Conservation (phyloP, 2,113 vertebrate species). For the Aphyosemion australe region DNA sequence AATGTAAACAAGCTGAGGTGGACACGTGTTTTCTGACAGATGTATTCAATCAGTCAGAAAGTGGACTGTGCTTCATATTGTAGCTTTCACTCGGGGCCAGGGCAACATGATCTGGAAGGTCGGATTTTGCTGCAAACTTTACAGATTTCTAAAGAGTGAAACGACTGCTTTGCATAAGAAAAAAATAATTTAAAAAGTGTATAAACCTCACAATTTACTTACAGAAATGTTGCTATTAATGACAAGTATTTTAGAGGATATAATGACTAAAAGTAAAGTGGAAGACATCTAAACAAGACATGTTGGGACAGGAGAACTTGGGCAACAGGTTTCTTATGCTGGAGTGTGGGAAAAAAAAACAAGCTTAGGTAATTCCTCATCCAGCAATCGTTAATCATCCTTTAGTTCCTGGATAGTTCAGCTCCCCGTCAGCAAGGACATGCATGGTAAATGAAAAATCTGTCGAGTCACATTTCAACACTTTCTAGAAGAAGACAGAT, state of each 20-base stretch:
- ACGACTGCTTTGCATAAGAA: too few species aligned
- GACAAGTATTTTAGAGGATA: constrained; percentile 13
- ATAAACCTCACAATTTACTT: neutral
- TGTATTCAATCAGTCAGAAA: neutral
- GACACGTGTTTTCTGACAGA: constrained; percentile 5
- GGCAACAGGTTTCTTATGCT: constrained; percentile 60
- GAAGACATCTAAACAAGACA: constrained; percentile 33
- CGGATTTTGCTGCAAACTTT: neutral
- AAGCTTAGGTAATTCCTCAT: constrained; percentile 32
- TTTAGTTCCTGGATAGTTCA: neutral
- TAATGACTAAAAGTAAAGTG: constrained; percentile 5
- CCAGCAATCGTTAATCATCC: constrained; percentile 15
- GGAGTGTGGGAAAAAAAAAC: constrained; percentile 74
- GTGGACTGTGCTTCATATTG: neutral
- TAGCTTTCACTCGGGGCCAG: neutral
- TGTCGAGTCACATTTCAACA: neutral
- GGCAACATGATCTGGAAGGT: neutral
- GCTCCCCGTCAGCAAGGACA: neutral
- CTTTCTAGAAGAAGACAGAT: constrained; percentile 27
- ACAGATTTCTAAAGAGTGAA: neutral
- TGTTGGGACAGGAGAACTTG: constrained; percentile 55
- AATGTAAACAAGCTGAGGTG: neutral
- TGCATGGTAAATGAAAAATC: constrained; percentile 5
- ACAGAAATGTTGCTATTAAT: neutral
- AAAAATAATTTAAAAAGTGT: neutral